phyloP scores from a whole-genome alignment of 2,888 invertebrate genomes.

The Alcis repandata region DNA sequence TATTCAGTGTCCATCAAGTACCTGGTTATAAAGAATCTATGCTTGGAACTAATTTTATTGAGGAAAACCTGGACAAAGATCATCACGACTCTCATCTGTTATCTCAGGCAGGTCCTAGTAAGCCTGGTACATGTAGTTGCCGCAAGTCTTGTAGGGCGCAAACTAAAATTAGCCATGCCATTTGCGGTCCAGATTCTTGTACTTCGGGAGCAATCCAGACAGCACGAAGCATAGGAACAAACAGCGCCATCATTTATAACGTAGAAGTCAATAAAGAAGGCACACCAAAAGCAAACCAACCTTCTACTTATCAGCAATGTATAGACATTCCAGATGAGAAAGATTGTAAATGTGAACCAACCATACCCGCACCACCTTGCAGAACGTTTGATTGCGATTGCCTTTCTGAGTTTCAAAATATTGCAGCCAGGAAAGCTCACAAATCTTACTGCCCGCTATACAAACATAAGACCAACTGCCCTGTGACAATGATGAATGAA shows the following conservation, averaged over 20 bases:
- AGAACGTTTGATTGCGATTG: conserved; percentile 79
- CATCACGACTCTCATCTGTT: conserved; percentile 40
- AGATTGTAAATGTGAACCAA: conserved; percentile 76
- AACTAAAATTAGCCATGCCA: conserved; percentile 29
- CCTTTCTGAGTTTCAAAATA: conserved; percentile 63
- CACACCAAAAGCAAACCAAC: conserved; percentile 47
- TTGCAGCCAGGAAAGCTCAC: conserved; percentile 69
- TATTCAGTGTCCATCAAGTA: conserved; percentile 61
- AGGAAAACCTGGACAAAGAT: conserved; percentile 55
- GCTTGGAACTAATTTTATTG: conserved; percentile 60
- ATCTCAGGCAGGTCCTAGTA: conserved; percentile 35
- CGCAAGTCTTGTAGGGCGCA: conserved; percentile 38
- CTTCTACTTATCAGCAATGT: conserved; percentile 57
- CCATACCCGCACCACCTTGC: conserved; percentile 73
- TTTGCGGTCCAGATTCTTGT: conserved; percentile 45
- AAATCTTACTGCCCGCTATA: conserved; percentile 76
- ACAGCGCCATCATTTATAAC: conserved; percentile 55
- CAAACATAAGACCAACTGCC: conserved; percentile 74
- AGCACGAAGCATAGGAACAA: conserved; percentile 46
- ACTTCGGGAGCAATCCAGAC: conserved; percentile 44
- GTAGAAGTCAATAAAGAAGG: conserved; percentile 45
- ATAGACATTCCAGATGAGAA: conserved; percentile 67
- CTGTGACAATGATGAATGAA: conserved; percentile 67
- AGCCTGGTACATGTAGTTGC: conserved; percentile 53
- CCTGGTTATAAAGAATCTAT: conserved; percentile 60